Evolutionary conservation across 1,140 invertebrate species (phyloP).

Genomic region (Stegodyphus dumicola): DNA sequence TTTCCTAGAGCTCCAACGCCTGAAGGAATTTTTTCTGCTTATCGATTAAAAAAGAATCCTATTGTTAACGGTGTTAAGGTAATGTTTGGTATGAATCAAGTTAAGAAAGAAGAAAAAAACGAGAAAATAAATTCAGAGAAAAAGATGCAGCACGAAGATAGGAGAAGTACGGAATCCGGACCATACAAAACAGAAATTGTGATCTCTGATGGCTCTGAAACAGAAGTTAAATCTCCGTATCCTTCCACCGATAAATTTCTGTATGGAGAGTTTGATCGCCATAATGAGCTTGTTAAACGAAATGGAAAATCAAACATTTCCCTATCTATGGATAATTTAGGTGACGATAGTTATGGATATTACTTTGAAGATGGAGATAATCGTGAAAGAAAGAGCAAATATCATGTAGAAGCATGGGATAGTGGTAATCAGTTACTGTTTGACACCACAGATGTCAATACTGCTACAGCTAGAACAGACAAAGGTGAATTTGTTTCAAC

Average conservation of each 20-base stretch:
- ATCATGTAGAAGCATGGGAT: constrained; percentile 53
- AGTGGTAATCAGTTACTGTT: constrained; percentile 48
- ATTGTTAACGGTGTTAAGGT: constrained; percentile 61
- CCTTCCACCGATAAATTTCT: constrained; percentile 23
- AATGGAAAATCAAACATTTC: constrained; percentile 1
- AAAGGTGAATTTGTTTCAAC: constrained; percentile 50
- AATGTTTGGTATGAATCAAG: constrained; percentile 51
- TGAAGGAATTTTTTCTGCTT: constrained; percentile 12
- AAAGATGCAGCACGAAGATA: not conserved
- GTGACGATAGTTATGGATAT: constrained; percentile 13
- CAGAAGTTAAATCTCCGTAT: constrained; percentile 43
- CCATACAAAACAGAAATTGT: constrained; percentile 25
- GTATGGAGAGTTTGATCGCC: constrained; percentile 18
- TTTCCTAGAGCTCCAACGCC: not conserved
- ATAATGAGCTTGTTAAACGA: constrained; percentile 11
- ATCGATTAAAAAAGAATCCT: constrained; percentile 43
- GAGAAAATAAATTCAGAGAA: not conserved
- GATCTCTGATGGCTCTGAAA: constrained; percentile 29
- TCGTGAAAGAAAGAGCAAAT: constrained; percentile 39
- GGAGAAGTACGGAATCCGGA: not conserved
- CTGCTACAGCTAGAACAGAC: constrained; percentile 24
- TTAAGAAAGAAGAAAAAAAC: constrained; percentile 5
- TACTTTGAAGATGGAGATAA: constrained; percentile 27
- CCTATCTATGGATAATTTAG: not conserved
- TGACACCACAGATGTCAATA: constrained; percentile 45